Base-by-base conservation (phyloP, 2,797 vertebrate species). In the Pogonophryne albipinna region DNA sequence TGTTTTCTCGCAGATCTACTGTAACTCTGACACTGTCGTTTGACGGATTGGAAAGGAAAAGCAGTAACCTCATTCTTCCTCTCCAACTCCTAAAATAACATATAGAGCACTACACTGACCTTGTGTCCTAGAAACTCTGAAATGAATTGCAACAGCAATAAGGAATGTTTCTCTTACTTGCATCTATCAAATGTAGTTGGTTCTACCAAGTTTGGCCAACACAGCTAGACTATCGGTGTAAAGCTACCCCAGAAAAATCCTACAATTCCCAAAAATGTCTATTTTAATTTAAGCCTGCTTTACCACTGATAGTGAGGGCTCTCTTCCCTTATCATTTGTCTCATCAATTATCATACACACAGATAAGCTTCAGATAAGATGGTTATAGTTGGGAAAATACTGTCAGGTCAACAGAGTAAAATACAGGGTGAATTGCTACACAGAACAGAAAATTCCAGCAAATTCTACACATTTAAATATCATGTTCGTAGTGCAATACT, bases 1-100 rank as follows among this genome's bases (percentile, higher is more conserved):
- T 93, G 93, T 91, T 88, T 78, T 66, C 70, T 85, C 78, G 85
- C 94, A 93, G 92, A 95, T 95, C 94, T 95, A 91, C 94, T 95
- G 93, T 91, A 91, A 89, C 94, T 95, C 94, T 78, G 77, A 66
- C 69, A 50, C 76, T 82, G 66, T 78, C 70, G 56, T 50, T 55
- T 72, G 65, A 56, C 66, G 81, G 87, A 85, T 10, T 4, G 81
- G 64, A 70, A 89, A 85, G 82, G 78, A 81, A 81, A 76, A 27
- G 63, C 52, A 42, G 50, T 71, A 67, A 46, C 38, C 62, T 71
- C n/a, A 42, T 49, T 72, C 55, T 75, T 82, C 81, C 81, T 85
- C 82, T 87, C 86, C 86, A 77, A 38, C 79, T 82, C 81, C 61
- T 66, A 27, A 60, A 83, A 72, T 76, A 83, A 72, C 81, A 70